Evolutionary conservation across 2,113 vertebrate species (phyloP).

Genomic region (Diadophis punctatus): DNA sequence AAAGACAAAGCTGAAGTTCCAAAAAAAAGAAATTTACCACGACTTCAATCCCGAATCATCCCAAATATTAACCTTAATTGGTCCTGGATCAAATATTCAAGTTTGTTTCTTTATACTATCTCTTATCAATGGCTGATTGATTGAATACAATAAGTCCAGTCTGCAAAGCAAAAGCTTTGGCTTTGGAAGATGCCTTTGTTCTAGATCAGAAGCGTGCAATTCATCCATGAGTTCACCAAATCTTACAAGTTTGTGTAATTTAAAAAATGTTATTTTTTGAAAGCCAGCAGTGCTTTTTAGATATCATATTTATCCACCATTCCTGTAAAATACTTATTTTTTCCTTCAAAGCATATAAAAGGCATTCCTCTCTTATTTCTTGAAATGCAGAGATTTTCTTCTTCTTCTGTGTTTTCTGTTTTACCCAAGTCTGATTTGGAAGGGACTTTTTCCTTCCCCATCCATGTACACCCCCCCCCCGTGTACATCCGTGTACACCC

Average conservation of each 20-base stretch:
- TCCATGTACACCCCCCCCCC: accelerated
- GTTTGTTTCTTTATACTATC: too few relatives aligned
- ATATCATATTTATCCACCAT: background rate
- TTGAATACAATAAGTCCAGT: too few relatives aligned
- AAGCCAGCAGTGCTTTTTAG: background rate
- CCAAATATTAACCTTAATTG: too few relatives aligned
- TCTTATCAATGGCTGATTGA: too few relatives aligned
- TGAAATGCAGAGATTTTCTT: background rate
- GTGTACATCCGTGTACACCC: too few relatives aligned
- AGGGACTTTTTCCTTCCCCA: too few relatives aligned
- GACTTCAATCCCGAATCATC: too few relatives aligned
- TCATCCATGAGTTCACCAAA: background rate
- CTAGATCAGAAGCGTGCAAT: background rate
- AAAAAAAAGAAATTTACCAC: too few relatives aligned
- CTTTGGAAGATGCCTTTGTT: background rate
- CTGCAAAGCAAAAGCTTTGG: too few relatives aligned
- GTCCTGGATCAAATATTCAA: too few relatives aligned
- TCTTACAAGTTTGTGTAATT: background rate
- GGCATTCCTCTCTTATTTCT: background rate
- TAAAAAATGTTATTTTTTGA: background rate
- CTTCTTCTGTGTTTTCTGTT: background rate
- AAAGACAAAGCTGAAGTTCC: too few relatives aligned
- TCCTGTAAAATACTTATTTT: background rate
- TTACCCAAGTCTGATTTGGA: background rate
- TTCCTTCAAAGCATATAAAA: background rate